Evolutionary conservation across 1,140 invertebrate species (phyloP).

Genomic region (Doryteuthis pealeii): DNA sequence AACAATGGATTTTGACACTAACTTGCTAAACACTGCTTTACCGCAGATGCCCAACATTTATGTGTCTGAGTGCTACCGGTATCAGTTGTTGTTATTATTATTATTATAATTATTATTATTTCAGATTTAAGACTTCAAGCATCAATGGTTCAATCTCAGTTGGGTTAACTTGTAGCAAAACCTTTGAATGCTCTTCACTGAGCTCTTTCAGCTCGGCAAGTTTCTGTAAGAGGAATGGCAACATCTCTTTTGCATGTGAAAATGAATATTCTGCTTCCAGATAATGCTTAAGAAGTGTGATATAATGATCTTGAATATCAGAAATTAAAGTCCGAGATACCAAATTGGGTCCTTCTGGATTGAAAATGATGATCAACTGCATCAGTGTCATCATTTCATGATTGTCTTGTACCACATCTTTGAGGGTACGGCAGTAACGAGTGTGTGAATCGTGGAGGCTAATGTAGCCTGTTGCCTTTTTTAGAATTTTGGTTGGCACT

Average conservation of each 20-base stretch:
- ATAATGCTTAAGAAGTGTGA: constrained; percentile 84
- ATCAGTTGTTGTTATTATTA: no score
- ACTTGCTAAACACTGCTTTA: no score
- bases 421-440: constrained; percentile 49
- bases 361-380: constrained; percentile 85
- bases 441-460: constrained; percentile 55
- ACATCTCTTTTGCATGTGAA: constrained; percentile 38
- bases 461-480: constrained; percentile 48
- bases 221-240: constrained; percentile 76
- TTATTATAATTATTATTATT: constrained; percentile 51
- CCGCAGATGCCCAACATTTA: no score
- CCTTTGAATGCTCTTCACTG: constrained; percentile 82
- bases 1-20: no score
- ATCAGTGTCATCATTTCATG: constrained; percentile 78
- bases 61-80: no score
- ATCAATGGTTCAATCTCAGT: constrained; percentile 84
- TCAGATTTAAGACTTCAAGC: constrained; percentile 90
- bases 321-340: constrained; percentile 74
- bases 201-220: constrained; percentile 82
- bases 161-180: constrained; percentile 88
- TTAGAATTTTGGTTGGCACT: constrained; percentile 54
- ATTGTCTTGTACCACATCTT: constrained; percentile 49
- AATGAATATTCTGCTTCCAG: constrained; percentile 76
- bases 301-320: constrained; percentile 81
- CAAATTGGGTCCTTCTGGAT: constrained; percentile 76